Conservation (phyloP, 2,113 vertebrate species). For the Ariopsis seemanni region DNA sequence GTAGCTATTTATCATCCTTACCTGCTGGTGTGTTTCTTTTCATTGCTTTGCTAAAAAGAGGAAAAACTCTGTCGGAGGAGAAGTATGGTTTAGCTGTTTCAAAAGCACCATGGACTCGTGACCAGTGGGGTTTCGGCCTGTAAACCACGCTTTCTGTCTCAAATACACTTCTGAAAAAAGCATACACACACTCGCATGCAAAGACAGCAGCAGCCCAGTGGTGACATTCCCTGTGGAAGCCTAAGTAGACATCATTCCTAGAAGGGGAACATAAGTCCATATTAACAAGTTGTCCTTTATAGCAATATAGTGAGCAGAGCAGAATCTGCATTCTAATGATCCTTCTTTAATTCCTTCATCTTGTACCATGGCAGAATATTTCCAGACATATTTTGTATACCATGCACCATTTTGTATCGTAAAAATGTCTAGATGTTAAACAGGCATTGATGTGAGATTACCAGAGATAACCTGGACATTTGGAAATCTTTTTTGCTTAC, state of each 20-base stretch:
- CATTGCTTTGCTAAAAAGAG: constrained; percentile 32
- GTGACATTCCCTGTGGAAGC: constrained; percentile 45
- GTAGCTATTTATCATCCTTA: background rate
- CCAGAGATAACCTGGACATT: background rate
- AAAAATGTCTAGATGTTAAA: background rate
- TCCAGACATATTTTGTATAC: background rate
- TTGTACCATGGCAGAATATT: background rate
- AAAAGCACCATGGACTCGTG: constrained; percentile 69
- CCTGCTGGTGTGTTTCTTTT: background rate
- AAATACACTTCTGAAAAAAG: background rate
- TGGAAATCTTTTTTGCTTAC: background rate
- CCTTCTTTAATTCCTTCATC: background rate
- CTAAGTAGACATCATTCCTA: constrained; percentile 58
- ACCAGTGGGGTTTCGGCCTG: constrained; percentile 44
- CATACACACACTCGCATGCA: constrained; percentile 10
- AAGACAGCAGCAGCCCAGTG: constrained; percentile 33
- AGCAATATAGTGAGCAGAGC: constrained; percentile 50
- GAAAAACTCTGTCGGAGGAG: constrained; percentile 51
- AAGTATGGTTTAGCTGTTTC: constrained; percentile 67
- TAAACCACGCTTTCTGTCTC: background rate
- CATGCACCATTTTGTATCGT: background rate
- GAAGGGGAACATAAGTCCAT: constrained; percentile 64
- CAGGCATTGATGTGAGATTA: background rate
- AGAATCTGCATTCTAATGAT: background rate
- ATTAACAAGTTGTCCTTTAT: constrained; percentile 62